phyloP scores from a whole-genome alignment of 2,888 invertebrate genomes.

The Colostygia pectinataria region DNA sequence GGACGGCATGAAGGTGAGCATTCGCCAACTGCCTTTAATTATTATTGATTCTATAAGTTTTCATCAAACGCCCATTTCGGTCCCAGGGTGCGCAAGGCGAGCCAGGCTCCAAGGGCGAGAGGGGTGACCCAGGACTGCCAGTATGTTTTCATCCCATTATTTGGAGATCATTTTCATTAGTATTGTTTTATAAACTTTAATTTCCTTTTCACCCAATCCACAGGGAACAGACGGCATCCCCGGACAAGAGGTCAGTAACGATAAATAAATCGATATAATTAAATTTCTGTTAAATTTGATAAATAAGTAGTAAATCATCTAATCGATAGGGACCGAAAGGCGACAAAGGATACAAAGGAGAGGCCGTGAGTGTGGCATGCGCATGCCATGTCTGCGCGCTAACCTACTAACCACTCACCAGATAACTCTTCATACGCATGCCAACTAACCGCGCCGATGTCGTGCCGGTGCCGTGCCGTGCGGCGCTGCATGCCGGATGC shows the following conservation, averaged over 20 bases:
- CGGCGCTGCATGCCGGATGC: conserved; percentile 2
- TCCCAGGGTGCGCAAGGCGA: conserved; percentile 96
- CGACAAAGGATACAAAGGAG: conserved; percentile 94
- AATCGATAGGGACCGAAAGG: conserved; percentile 91
- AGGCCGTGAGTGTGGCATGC: conserved; percentile 85
- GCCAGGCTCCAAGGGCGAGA: conserved; percentile 95
- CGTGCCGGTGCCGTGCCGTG: background rate
- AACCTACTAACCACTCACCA: conserved; percentile 34
- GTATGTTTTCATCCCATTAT: conserved; percentile 83
- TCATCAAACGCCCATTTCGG: conserved; percentile 38
- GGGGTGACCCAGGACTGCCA: conserved; percentile 96
- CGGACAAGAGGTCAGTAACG: conserved; percentile 90
- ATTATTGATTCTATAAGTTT: background rate
- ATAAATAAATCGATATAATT: conserved; percentile 1
- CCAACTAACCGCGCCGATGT: background rate
- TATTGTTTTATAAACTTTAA: background rate
- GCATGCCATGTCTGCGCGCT: conserved; percentile 31
- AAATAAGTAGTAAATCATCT: conserved; percentile 44
- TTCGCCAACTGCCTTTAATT: background rate
- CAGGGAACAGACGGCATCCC: conserved; percentile 97
- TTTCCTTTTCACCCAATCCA: conserved; percentile 52
- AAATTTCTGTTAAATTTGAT: background rate
- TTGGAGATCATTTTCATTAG: background rate
- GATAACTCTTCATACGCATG: conserved; percentile 31
- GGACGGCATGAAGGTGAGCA: conserved; percentile 97